These are phyloP conservation scores for Athalia circularis DNA, from an alignment of 2,888 invertebrate species.

Conservation along the genomic window DNA sequence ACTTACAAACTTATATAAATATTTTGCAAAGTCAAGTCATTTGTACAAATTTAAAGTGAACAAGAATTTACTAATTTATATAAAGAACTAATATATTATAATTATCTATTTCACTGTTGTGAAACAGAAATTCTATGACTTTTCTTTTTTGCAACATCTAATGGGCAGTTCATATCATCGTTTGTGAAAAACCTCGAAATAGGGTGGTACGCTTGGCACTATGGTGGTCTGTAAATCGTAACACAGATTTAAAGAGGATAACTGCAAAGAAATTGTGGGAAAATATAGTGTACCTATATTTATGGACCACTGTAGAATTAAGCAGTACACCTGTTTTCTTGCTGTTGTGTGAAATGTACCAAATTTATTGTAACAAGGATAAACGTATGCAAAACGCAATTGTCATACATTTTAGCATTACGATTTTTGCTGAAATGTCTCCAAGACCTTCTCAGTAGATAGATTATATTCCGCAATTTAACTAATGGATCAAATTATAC, in stretches of 20 bases:
- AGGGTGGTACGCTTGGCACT: no score
- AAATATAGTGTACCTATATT: no score
- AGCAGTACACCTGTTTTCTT: no score
- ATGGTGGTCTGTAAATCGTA: no score
- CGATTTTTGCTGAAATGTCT: background rate
- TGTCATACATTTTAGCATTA: background rate
- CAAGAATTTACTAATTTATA: constrained; percentile 63
- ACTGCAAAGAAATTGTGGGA: no score
- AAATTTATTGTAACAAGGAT: no score
- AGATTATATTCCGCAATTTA: constrained; percentile 22
- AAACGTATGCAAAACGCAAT: background rate
- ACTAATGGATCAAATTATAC: background rate
- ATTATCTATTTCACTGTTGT: constrained; percentile 46
- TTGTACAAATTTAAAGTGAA: constrained; percentile 68
- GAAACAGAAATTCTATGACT: constrained; percentile 18
- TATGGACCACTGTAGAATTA: no score
- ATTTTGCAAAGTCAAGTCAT: constrained; percentile 61
- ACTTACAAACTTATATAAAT: constrained; percentile 49
- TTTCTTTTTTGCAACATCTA: background rate
- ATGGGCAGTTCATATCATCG: constrained; percentile 16
- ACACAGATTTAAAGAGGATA: no score
- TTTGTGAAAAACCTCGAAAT: background rate
- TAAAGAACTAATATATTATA: constrained; percentile 51
- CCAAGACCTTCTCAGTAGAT: background rate
- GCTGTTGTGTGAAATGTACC: no score